Evolutionary conservation across 2,797 vertebrate genomes (phyloP), one percentile per base, ranked within the genome.

Genomic region (Bufotes viridis): DNA sequence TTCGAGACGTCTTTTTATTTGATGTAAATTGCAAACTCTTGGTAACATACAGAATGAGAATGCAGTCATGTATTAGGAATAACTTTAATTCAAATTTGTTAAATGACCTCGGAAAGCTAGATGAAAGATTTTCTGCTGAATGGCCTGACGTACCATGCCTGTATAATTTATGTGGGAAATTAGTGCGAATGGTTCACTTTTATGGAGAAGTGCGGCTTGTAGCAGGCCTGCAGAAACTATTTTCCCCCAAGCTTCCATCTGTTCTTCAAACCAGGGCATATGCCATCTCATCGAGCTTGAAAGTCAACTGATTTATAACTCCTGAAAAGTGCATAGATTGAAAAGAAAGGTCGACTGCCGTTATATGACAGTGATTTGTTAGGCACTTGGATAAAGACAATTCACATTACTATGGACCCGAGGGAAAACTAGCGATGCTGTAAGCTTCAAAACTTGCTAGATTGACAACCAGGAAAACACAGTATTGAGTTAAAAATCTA

Each of bases 221-320:
- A 94, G 93, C 93, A 93, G 93, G 93, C 94, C 94, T 93, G 93
- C 94, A 94, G 94, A 94, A 95, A 94, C 95, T 94, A 93, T 95
- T 94, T 94, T 83, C 93, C 94, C 95, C 93, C 93, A 94, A 95
- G 93, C 94, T 90, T 96, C 95, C 95, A 95, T 96, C 95, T 96
- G 96, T 94, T 96, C 95, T 94, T 94, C 94, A 93, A 95, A 94
- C 93, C 91, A 93, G 93, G 95, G 95, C 95, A 95, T 95, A 95
- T 95, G 95, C 94, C 93, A 93, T 92, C 94, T 92, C 93, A 93
- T 94, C 7, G 87, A 96, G 95, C 94, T 93, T 93, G 93, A 93
- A 95, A 95, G 94, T 92, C 93, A 93, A 89, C 92, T 95, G 94
- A 96, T 95, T 95, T 95, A 95, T 94, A 93, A 92, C 94, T 94